These are phyloP conservation scores for Actinopyga echinites DNA, from an alignment of 53 echinoderm and acorn worm species.

Conservation along the genomic window DNA sequence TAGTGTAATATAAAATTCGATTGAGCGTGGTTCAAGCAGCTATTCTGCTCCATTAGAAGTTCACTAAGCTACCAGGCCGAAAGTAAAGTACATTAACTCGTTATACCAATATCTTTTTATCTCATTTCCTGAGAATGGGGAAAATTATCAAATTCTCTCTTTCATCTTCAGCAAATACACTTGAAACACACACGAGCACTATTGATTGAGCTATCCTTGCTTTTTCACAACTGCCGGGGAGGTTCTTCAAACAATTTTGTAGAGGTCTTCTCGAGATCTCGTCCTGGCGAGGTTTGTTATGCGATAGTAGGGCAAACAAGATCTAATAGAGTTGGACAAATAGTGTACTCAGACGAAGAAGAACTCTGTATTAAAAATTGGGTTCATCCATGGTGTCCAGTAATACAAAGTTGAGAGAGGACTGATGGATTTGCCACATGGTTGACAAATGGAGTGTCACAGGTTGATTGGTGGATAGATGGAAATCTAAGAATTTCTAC, in stretches of 20 bases:
- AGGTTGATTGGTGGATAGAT: no score
- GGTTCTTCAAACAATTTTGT: conserved; percentile 43
- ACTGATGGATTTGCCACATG: no score
- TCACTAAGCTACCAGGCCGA: conserved; percentile 5
- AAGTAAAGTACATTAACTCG: conserved; percentile 30
- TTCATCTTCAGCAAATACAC: conserved; percentile 22
- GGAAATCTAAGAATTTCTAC: no score
- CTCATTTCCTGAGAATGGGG: not conserved
- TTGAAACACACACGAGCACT: conserved; percentile 37
- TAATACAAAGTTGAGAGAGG: no score
- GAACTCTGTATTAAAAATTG: conserved; percentile 2
- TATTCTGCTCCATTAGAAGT: conserved; percentile 32
- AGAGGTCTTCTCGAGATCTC: conserved; percentile 11
- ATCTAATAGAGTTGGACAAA: conserved; percentile 40
- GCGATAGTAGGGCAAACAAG: conserved; percentile 31
- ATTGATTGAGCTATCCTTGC: conserved; percentile 34
- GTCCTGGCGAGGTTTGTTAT: conserved; percentile 13
- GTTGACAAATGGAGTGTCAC: no score
- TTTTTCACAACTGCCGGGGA: conserved; percentile 30
- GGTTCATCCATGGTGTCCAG: no score
- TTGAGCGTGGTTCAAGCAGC: conserved; percentile 2
- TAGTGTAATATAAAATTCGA: not conserved
- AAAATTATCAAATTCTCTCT: conserved; percentile 29
- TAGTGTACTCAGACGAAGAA: not conserved
- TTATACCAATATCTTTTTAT: conserved; percentile 31